Evolutionary conservation across 2,888 invertebrate species (phyloP), one percentile per base, ranked within the genome.

Genomic region (Teinopalpus imperialis): DNA sequence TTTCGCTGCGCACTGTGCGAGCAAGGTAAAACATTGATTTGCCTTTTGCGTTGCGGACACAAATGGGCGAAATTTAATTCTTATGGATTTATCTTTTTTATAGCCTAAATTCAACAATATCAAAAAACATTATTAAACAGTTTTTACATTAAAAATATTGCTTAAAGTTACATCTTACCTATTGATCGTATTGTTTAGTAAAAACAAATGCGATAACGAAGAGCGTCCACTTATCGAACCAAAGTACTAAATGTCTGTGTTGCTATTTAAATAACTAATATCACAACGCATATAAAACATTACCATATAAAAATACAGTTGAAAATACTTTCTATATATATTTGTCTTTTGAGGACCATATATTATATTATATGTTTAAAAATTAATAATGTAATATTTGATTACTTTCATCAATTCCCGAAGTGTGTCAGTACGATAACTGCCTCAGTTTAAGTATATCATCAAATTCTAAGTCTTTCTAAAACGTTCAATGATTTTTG

Each of bases 1-100:
- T 51, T 54, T 56, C 54, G 57, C 63, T 64, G 61, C 57, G 57
- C 54, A 53, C 52, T 30, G 14, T 23, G 14, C 27, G 13, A 12
- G 9, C 34, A 29, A 43, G 30, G 29, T 40, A 46, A 41, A 44
- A 56, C 32, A 42, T 32, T 12, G 31, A 34, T 26, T 43, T 47
- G 35, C 37, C 30, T 37, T 20, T 39, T 44, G 44, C 42, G 41
- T 36, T 36, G 41, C 42, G 36, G 42, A 47, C 29, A 26, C 35
- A 29, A 41, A 21, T 18, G 29, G 30, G 13, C 31, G 32, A 18
- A 16, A 7, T 26, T n/a, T 8, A 23, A 16, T 18, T 31, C 4
- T 4, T 6, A 1, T 13, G 8, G 10, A 8, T 12, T 3, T n/a
- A n/a, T n/a, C n/a, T n/a, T n/a, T n/a, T n/a, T n/a, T n/a, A n/a